Percentiles rank a stretch among this genome's conserved stretches.
phyloP scores from a whole-genome alignment of 2,888 invertebrate species.

The Lycaena phlaeas region DNA sequence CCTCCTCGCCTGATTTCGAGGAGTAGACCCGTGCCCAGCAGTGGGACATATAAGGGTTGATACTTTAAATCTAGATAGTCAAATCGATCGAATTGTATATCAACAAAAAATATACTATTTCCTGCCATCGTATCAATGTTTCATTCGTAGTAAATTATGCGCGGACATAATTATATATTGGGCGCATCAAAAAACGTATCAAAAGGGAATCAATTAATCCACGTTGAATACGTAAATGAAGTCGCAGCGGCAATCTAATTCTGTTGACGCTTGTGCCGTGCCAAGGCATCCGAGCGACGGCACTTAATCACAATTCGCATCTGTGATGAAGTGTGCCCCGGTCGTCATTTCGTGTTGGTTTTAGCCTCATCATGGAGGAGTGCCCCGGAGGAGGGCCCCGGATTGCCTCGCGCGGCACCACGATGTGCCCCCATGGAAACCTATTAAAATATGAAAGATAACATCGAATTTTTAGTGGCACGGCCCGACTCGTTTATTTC shows the following conservation, averaged over 20 bases:
- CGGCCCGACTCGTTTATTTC: slow-evolving; percentile 47
- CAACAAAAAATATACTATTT: too few relatives aligned
- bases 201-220: neutral
- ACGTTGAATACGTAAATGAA: slow-evolving; percentile 22
- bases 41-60: too few relatives aligned
- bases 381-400: slow-evolving; percentile 32
- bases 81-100: too few relatives aligned
- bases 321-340: slow-evolving; percentile 61
- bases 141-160: too few relatives aligned
- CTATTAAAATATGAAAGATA: slow-evolving; percentile 70
- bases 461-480: slow-evolving; percentile 65
- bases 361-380: slow-evolving; percentile 65
- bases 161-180: too few relatives aligned
- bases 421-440: slow-evolving; percentile 65
- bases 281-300: slow-evolving; percentile 35
- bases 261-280: slow-evolving; percentile 25
- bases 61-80: too few relatives aligned
- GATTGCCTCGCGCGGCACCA: slow-evolving; percentile 47
- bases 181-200: neutral
- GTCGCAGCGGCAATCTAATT: slow-evolving; percentile 30
- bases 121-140: too few relatives aligned
- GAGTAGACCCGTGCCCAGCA: too few relatives aligned
- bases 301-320: slow-evolving; percentile 66
- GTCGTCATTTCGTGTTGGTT: slow-evolving; percentile 70
- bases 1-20: too few relatives aligned